These are phyloP conservation scores for Agonopterix heracliana DNA, from an alignment of 2,888 invertebrate species.

Conservation along the genomic window DNA sequence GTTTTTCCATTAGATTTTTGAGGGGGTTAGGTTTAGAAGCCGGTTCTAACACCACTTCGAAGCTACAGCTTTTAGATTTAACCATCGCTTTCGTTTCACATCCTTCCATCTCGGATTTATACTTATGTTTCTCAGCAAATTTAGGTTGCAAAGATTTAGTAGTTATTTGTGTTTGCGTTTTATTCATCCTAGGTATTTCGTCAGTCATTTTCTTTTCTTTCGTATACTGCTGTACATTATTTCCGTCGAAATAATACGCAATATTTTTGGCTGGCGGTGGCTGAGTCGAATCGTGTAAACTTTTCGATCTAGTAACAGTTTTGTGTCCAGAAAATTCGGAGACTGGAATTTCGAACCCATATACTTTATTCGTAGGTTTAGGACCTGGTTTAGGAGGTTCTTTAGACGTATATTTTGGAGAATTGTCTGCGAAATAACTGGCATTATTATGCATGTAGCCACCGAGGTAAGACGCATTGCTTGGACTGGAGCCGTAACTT, in stretches of 20 bases:
- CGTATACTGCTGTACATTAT: constrained; percentile 53
- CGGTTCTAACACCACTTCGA: constrained; percentile 69
- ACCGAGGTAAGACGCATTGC: constrained; percentile 70
- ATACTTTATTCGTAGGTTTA: constrained; percentile 48
- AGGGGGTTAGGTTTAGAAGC: constrained; percentile 67
- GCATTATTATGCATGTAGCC: constrained; percentile 73
- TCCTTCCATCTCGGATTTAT: constrained; percentile 63
- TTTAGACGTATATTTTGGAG: neutral
- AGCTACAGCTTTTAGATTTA: constrained; percentile 71
- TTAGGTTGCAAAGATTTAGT: constrained; percentile 65
- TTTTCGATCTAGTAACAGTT: constrained; percentile 65
- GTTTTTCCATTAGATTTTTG: constrained; percentile 65
- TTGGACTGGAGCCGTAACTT: constrained; percentile 80
- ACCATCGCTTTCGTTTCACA: constrained; percentile 62
- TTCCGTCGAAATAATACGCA: constrained; percentile 71
- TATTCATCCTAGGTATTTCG: constrained; percentile 77
- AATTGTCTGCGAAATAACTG: constrained; percentile 2
- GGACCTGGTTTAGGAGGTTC: constrained; percentile 25
- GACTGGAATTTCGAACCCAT: constrained; percentile 56
- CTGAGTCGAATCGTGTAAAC: constrained; percentile 59
- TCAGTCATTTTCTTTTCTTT: constrained; percentile 60
- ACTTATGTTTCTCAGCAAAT: constrained; percentile 58
- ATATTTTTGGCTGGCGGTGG: constrained; percentile 65
- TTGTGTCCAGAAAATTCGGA: constrained; percentile 52
- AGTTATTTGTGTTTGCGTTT: constrained; percentile 70